Evolutionary conservation across 2,888 invertebrate genomes (phyloP).

Genomic region (Xestia ashworthii): DNA sequence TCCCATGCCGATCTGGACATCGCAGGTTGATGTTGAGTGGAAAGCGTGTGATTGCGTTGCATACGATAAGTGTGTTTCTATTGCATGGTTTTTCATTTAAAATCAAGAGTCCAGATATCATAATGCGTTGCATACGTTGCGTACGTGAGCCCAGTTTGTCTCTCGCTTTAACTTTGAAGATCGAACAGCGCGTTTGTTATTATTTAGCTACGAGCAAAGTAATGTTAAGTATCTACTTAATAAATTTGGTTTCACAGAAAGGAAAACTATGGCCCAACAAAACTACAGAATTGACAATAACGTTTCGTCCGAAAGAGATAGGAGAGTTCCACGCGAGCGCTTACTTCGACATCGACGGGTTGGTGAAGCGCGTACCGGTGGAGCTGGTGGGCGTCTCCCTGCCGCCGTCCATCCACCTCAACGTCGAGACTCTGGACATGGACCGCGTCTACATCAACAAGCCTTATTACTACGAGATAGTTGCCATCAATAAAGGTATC

Average conservation of each 20-base stretch:
- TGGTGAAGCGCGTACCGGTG: conserved; percentile 87
- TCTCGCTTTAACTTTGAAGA: not conserved
- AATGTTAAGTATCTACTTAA: not conserved
- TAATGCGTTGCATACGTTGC: too few relatives aligned
- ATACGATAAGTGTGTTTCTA: too few relatives aligned
- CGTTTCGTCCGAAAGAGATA: conserved; percentile 90
- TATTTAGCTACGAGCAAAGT: not conserved
- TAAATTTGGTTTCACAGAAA: conserved; percentile 76
- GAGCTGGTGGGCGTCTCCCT: conserved; percentile 89
- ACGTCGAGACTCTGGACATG: conserved; percentile 90
- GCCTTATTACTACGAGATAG: conserved; percentile 91
- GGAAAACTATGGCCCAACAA: conserved; percentile 91
- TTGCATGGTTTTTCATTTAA: too few relatives aligned
- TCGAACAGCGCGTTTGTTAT: not conserved
- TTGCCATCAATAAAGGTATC: conserved; percentile 90
- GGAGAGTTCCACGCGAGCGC: conserved; percentile 87
- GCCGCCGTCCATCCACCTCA: conserved; percentile 90
- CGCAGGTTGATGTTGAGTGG: too few relatives aligned
- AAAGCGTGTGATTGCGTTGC: too few relatives aligned
- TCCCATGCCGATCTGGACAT: too few relatives aligned
- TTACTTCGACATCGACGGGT: conserved; percentile 91
- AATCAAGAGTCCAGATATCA: too few relatives aligned
- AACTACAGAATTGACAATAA: conserved; percentile 87
- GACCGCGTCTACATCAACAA: conserved; percentile 91
- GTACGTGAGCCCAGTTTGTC: too few relatives aligned